Base-by-base conservation (phyloP, 2,113 vertebrate genomes). In the Electrona antarctica region DNA sequence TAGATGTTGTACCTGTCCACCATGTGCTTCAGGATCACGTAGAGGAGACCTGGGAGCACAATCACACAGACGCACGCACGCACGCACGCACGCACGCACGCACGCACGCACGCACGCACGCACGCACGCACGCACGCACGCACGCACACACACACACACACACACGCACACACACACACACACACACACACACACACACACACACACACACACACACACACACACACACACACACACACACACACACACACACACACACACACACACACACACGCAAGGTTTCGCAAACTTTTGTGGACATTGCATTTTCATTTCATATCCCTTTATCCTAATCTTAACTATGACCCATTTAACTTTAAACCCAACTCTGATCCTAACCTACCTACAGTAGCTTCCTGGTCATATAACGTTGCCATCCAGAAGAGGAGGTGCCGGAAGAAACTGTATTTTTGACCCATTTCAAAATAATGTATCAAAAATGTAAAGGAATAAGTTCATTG, bases 1-100 rank as follows among this genome's bases (percentile, higher is more conserved):
- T 98, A 99, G 83, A 99, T 98, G 83, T 99, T 99, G 73, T 98
- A 99, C 12, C 97, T 93, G 88, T 99, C 98, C 0, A 97, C 96
- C 93, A 98, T 80, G 87, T 99, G 97, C 85, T 99, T 99, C 84
- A 99, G 93, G 74, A 96, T 93, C 82, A 96, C 90, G 78, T 99
- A 99, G 10, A 99, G 91, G 73, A 99, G 88, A 41, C 98, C 98
- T 99, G 71, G 78, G n/a, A 8, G 49, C 10, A 45, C 7, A 41
- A 50, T 67, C 14, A n/a, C 52, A 6, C n/a, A 15, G 7, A 33
- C 50, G 33, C 12, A 41, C 41, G 10, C 57, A 29, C 12, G 21
- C n/a, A 21, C n/a, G 21, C 57, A 21, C 3, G 57, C 15, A 72
- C 55, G 28, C 14, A 0, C 13, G 70, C 56, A 55, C 60, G 76